Base-by-base conservation (phyloP, 2,113 vertebrate species). In the Tautogolabrus adspersus region DNA sequence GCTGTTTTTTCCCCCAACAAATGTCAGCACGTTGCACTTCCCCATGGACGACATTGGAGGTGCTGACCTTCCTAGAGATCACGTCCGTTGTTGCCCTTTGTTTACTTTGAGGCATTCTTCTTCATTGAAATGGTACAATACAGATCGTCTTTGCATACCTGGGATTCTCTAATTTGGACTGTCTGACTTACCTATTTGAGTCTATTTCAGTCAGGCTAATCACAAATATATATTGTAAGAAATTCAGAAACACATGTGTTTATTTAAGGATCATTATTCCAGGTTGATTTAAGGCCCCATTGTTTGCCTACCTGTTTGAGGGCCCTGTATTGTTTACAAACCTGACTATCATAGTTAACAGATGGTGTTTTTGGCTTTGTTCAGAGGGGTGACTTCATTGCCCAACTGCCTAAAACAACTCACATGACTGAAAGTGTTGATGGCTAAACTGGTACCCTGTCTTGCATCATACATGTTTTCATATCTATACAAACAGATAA, bases 321-420 rank as follows among this genome's bases (percentile, higher is more conserved):
- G 19, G 13, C 19, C 44, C 3, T 46, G 49, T 52, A n/a, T 51
- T 21, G 58, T 74, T 22, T 42, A 57, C 30, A 62, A 10, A 10
- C 16, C 51, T 21, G 1, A 51, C 58, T 19, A 54, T 61, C 63
- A 18, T 55, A 51, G 22, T 59, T 57, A 11, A 10, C 61, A 72
- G 66, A 75, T 76, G 79, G 23, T 38, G 34, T 9, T 64, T 52
- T 5, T 8, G 10, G 21, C 42, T 57, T 34, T 12, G 52, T 58
- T 74, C 23, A 37, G 23, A 21, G 9, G 9, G 0, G 61, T 46
- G 19, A 8, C 38, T 62, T 68, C 26, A 62, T 72, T 22, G 73
- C 49, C 30, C 15, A 18, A 11, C 52, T 22, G 37, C 10, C 56
- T 42, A 0, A 5, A 49, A 18, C 44, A 46, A 19, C 42, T 59